Conservation (phyloP, 2,113 vertebrate species). For the Catharus fuscescens region DNA sequence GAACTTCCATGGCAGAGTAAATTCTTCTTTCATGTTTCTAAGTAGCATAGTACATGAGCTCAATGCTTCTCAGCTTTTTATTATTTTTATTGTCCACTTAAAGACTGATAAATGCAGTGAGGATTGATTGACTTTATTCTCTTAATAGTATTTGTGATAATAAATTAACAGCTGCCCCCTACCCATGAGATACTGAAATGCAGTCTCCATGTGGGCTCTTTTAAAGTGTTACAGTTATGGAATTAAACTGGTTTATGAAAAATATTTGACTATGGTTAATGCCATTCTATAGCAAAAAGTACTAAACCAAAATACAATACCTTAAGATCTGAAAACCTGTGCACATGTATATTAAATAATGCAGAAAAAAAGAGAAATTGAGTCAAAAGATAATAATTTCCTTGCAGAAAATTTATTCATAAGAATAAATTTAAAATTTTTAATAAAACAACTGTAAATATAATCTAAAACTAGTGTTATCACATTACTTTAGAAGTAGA, state of each 20-base stretch:
- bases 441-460: not conserved
- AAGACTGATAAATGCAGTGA: not conserved
- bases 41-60: not conserved
- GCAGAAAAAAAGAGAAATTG: not conserved
- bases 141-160: not conserved
- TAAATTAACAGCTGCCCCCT: conserved; percentile 35
- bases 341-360: not conserved
- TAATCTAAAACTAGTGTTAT: not conserved
- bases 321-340: not conserved
- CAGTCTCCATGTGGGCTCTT: not conserved
- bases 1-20: not conserved
- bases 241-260: not conserved
- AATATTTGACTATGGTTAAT: not conserved
- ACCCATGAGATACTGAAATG: conserved; percentile 41
- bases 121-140: conserved; percentile 3
- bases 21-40: not conserved
- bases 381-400: not conserved
- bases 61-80: not conserved
- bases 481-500: not conserved
- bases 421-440: not conserved
- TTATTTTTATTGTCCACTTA: not conserved
- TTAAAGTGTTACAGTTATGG: not conserved
- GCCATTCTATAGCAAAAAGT: not conserved
- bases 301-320: not conserved
- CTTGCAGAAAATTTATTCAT: not conserved